Evolutionary conservation across 2,888 invertebrate species (phyloP), one percentile per base, ranked within the genome.

Genomic region (Griposia aprilina): DNA sequence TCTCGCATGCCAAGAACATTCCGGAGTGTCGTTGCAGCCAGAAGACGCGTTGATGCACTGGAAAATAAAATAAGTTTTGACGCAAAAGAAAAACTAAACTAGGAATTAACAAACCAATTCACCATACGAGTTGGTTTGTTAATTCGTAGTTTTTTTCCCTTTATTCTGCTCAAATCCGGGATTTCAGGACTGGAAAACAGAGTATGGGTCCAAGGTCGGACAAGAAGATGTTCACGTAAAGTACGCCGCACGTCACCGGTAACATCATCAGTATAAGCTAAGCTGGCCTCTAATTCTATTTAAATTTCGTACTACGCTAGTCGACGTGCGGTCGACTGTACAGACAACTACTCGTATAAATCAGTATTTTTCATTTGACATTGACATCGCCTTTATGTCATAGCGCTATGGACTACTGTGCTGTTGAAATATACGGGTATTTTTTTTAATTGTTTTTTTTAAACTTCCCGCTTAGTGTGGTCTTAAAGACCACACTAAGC

Each of bases 1-100:
- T 98, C 99, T 74, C 99, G 97, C 81, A 99, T 99, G 60, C 99
- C 99, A 68, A 99, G 97, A 74, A 99, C 99, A 94, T 99, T 99
- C 23, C 99, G 97, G 20, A 99, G 95, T 2, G 98, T 98, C 2
- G 98, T 99, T 78, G 98, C 98, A 0, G 98, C 98, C 74, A 99
- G 94, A 15, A 98, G 97, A 77, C 98, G 97, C 0, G 98, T 98
- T 0, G 98, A 98, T 90, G 98, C 98, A 92, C 98, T 98, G 92
- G 26, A 93, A 93, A 65, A 20, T 50, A 73, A 74, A 80, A 59
- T 26, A 59, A 72, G 0, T 0, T 65, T 81, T 59, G 26, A 55
- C 13, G 36, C 13, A 62, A 36, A 62, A 17, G 6, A 36, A n/a
- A 36, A 11, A 11, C 23, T 17, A 60, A 36, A 52, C 8, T 52